Evolutionary conservation across 2,113 vertebrate genomes (phyloP).

Genomic region (Tilapia sparmanii): DNA sequence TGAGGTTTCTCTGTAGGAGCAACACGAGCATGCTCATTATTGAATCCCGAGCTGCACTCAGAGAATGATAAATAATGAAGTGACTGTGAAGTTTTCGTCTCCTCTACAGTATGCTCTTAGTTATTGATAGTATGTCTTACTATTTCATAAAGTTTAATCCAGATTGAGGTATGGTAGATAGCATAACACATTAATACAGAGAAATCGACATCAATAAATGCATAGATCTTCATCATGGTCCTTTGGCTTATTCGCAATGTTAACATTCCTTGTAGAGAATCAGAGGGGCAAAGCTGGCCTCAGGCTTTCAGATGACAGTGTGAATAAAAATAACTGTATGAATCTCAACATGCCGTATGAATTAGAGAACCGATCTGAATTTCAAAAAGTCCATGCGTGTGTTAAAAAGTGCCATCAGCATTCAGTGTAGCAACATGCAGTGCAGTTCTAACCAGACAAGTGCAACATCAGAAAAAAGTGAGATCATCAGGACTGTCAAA

Average conservation of each 20-base stretch:
- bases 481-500: constrained; percentile 23
- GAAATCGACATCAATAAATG: neutral
- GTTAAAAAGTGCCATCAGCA: constrained; percentile 11
- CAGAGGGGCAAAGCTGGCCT: neutral
- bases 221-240: neutral
- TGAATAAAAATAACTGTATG: neutral
- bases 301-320: neutral
- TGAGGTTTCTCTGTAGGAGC: neutral
- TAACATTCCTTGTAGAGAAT: neutral
- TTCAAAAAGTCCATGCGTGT: neutral
- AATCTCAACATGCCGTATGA: neutral
- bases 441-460: neutral
- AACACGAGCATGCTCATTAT: neutral
- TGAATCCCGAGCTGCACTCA: neutral
- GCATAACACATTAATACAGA: neutral
- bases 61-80: neutral
- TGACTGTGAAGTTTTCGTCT: neutral
- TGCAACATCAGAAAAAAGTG: neutral
- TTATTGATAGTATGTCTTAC: neutral
- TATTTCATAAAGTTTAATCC: neutral
- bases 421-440: neutral
- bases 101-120: neutral
- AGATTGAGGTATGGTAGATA: neutral
- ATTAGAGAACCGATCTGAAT: constrained; percentile 1
- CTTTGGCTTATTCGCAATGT: neutral